These are phyloP conservation scores for Aphelenchoides fujianensis DNA, from an alignment of 1,140 invertebrate genomes.

Conservation along the genomic window DNA sequence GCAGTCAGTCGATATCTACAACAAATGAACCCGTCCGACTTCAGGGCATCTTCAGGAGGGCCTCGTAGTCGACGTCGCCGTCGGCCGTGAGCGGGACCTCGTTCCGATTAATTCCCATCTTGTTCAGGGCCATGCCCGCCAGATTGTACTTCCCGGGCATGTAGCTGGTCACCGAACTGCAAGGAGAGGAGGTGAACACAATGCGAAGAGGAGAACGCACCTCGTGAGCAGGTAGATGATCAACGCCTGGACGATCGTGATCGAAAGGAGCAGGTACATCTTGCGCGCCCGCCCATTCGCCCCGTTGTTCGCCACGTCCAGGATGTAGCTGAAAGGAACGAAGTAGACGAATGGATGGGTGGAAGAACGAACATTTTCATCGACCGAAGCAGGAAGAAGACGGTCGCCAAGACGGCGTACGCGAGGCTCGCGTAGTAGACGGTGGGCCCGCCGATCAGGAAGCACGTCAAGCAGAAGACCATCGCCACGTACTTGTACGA, in stretches of 20 bases:
- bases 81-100: conserved; percentile 52
- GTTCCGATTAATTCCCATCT: conserved; percentile 45
- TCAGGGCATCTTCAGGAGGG: conserved; percentile 67
- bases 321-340: conserved; percentile 69
- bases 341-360: not conserved
- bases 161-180: conserved; percentile 56
- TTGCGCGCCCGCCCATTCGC: conserved; percentile 76
- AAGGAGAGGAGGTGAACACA: conserved; percentile 22
- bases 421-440: conserved; percentile 78
- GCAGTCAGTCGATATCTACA: not conserved
- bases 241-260: conserved; percentile 81
- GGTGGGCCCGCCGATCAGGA: conserved; percentile 71
- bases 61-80: conserved; percentile 60
- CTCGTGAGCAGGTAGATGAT: conserved; percentile 89
- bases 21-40: not conserved
- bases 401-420: conserved; percentile 79
- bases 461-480: conserved; percentile 75
- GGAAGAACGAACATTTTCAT: conserved; percentile 28
- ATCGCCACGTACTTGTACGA: conserved; percentile 96
- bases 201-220: conserved; percentile 24
- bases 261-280: conserved; percentile 84
- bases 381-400: conserved; percentile 81
- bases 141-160: conserved; percentile 55
- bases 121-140: conserved; percentile 53
- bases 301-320: conserved; percentile 59